phyloP scores from a whole-genome alignment of 2,888 invertebrate species.

The Catocala sponsa region DNA sequence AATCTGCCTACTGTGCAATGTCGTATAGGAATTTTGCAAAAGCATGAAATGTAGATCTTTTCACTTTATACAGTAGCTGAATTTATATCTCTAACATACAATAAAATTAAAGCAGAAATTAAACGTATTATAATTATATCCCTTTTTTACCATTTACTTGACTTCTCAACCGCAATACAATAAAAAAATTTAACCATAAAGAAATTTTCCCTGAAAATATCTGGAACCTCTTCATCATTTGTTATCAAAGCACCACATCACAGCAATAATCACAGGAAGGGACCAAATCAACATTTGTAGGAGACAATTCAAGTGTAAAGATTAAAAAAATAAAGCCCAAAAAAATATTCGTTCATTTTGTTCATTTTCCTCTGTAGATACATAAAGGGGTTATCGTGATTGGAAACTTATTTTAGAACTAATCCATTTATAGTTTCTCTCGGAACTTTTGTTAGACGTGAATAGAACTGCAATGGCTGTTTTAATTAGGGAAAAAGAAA shows the following conservation, averaged over 20 bases:
- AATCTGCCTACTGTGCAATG: no score
- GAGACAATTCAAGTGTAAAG: slow-evolving; percentile 28
- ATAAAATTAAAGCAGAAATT: no score
- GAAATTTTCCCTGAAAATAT: slow-evolving; percentile 19
- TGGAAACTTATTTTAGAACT: slow-evolving; percentile 23
- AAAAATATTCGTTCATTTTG: slow-evolving; percentile 7
- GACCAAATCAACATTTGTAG: slow-evolving; percentile 26
- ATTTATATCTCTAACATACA: no score
- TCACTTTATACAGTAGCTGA: no score
- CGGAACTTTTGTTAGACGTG: slow-evolving; percentile 17
- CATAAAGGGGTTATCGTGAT: slow-evolving; percentile 16
- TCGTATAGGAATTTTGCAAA: no score
- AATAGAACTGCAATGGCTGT: slow-evolving; percentile 18
- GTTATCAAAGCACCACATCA: slow-evolving; percentile 37
- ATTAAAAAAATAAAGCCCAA: slow-evolving; percentile 28
- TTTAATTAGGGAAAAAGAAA: slow-evolving; percentile 21
- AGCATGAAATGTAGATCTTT: no score
- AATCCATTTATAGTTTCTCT: slow-evolving; percentile 25
- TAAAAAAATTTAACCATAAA: background rate
- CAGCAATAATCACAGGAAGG: slow-evolving; percentile 39
- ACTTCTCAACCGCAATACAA: no score
- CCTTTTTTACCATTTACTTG: no score
- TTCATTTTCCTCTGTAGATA: slow-evolving; percentile 1
- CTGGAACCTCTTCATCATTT: slow-evolving; percentile 13
- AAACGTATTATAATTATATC: no score